A percentile compares a stretch with the other conserved stretches of the same genome.
These are phyloP conservation scores for Drosophila oshimai DNA, from an alignment of 1,140 invertebrate genomes.

Conservation along the genomic window DNA sequence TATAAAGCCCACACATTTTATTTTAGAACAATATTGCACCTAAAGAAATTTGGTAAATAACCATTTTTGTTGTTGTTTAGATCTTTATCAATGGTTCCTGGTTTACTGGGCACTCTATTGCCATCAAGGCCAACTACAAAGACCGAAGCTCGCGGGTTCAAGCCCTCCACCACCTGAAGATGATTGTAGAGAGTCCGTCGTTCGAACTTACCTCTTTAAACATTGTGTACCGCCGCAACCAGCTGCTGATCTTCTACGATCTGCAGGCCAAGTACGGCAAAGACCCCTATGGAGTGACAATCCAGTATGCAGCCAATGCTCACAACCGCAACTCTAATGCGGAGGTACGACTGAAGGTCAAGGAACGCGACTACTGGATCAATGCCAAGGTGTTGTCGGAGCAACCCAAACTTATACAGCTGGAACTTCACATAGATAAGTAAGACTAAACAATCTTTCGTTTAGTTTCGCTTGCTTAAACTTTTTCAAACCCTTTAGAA, in stretches of 20 bases:
- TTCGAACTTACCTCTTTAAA: constrained; percentile 87
- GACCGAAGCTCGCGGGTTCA: constrained; percentile 86
- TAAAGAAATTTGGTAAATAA: no score
- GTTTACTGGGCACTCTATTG: constrained; percentile 90
- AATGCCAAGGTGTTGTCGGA: constrained; percentile 74
- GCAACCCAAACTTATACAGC: constrained; percentile 61
- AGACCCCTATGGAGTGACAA: constrained; percentile 71
- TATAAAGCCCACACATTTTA: no score
- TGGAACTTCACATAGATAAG: constrained; percentile 90
- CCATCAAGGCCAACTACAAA: constrained; percentile 87
- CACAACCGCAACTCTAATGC: constrained; percentile 85
- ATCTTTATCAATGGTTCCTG: constrained; percentile 88
- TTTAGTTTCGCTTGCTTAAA: background rate
- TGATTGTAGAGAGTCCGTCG: constrained; percentile 87
- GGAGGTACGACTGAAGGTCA: constrained; percentile 85
- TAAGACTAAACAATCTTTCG: constrained; percentile 80
- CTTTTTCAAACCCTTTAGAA: constrained; percentile 77
- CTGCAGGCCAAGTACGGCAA: constrained; percentile 71
- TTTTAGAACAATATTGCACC: background rate
- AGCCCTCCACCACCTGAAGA: constrained; percentile 87
- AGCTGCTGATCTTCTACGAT: constrained; percentile 64
- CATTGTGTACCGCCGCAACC: constrained; percentile 84
- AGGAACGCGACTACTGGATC: constrained; percentile 86
- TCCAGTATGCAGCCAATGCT: constrained; percentile 63
- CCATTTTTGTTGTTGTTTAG: constrained; percentile 64